These are phyloP conservation scores for Heliconius ismenius DNA, from an alignment of 2,888 invertebrate species.

Conservation along the genomic window DNA sequence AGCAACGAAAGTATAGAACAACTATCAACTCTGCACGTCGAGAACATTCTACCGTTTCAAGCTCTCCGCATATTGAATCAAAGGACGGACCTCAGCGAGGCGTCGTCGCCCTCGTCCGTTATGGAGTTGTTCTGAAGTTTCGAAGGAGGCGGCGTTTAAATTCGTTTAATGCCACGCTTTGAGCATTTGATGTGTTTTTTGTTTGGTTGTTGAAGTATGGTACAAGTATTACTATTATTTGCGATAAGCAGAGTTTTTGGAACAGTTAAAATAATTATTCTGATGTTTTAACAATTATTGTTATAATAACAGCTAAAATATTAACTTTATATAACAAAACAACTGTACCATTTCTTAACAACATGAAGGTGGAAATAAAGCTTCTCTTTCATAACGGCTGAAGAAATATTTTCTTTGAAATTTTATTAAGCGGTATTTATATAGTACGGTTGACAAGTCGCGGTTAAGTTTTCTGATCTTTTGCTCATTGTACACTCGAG, in stretches of 20 bases:
- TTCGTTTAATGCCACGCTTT: neutral
- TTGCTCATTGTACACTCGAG: neutral
- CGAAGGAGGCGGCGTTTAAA: constrained; percentile 63
- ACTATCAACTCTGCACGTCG: constrained; percentile 49
- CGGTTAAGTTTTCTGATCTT: neutral
- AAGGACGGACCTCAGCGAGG: constrained; percentile 67
- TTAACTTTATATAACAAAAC: neutral
- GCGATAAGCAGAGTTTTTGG: too few species aligned
- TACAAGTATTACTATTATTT: neutral
- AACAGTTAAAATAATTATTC: too few species aligned
- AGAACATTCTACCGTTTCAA: constrained; percentile 51
- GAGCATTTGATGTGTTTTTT: neutral
- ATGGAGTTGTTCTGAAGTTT: constrained; percentile 72
- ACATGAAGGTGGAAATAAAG: neutral
- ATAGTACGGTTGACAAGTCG: too few species aligned
- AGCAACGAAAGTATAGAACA: constrained; percentile 41
- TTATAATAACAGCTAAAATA: too few species aligned
- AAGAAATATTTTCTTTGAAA: neutral
- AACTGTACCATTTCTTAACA: neutral
- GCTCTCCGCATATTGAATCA: constrained; percentile 67
- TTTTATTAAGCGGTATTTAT: neutral
- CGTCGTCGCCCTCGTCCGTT: constrained; percentile 60
- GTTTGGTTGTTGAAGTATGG: neutral
- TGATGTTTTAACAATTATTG: too few species aligned
- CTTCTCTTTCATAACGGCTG: neutral